Evolutionary conservation across 2,113 vertebrate genomes (phyloP), one percentile per base, ranked within the genome.

Genomic region (Podilymbus podiceps): DNA sequence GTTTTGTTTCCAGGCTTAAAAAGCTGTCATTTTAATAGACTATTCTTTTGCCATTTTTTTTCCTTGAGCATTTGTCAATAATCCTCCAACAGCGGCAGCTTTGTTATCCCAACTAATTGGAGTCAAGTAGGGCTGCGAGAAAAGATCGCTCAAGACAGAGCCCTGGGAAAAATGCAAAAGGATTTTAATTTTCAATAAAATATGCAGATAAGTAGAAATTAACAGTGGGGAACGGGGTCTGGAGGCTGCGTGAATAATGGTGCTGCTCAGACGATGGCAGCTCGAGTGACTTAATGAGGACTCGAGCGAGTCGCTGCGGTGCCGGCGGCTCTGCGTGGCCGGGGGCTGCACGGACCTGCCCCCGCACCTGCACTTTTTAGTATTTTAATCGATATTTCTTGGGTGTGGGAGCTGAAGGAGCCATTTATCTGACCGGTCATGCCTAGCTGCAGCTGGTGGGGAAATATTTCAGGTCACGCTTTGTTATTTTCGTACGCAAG

Each of bases 91-190:
- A 94, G 93, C 87, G 11, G 89, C 88, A 89, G 93, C 91, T 94
- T 95, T 95, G 95, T 95, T 91, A 96, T 79, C 93, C 89, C 93
- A 72, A 85, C 91, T 92, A 94, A 96, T 89, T 89, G 95, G 95
- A 97, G 96, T 96, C 96, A 96, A 94, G 94, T 94, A 53, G 93
- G 89, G 93, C 93, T 59, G 66, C 47, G 23, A 88, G 88, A 87
- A 96, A 92, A 81, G 83, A 78, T 85, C 38, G 18, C 52, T 77
- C 68, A 9, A 27, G 1, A 25, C 7, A 2, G 5, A 89, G 87
- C 69, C 92, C 94, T 93, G 81, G 89, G 91, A 84, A 92, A 96
- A 86, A 82, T 1, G 60, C 81, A 27, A 63, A 33, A 76, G 91
- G 89, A 87, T 74, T 94, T 95, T 81, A 82, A 95, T 96, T 95